Evolutionary conservation across 2,888 invertebrate genomes (phyloP), one percentile per base, ranked within the genome.

Genomic region (Andrena trimmerana): DNA sequence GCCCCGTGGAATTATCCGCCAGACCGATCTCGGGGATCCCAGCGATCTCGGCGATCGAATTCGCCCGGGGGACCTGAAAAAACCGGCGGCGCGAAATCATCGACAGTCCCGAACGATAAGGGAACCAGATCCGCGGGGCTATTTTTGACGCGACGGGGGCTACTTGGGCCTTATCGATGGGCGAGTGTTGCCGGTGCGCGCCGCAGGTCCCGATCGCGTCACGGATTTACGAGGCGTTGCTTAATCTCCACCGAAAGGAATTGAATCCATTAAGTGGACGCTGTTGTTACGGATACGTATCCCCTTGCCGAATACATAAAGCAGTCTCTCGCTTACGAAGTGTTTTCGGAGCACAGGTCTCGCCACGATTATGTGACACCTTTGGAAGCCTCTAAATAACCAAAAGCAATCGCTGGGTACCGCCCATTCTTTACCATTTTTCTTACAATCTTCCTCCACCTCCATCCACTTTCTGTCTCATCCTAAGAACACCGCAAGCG

Each of bases 51-150:
- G 16, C 62, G 76, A 48, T 77, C 59, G 69, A 54, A 57, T 66
- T 8, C 10, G 59, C 52, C 48, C 29, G 10, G 20, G 16, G 54
- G 50, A 57, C 8, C 63, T 68, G 13, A 62, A 52, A 33, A 74
- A 72, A 54, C 42, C n/a, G 6, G 5, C 8, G 24, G 29, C 29
- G 59, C 63, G 33, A 33, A 59, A 31, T 71, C 42, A 24, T 50
- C 62, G 59, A 54, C 60, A 42, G 52, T 8, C 2, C 42, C 4
- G 16, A 33, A 31, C 42, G 77, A 81, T 81, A 81, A 81, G 69
- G 50, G 54, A 67, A 81, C 76, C 24, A 36, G 82, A 81, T 83
- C 50, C 50, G 3, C 16, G 27, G n/a, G 70, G 13, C 66, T 65
- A 59, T 63, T 72, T 68, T 67, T 52, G 50, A 52, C 57, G 42